Percentiles rank a stretch among this genome's conserved stretches.
These are phyloP conservation scores for Atta cephalotes DNA, from an alignment of 1,140 invertebrate genomes.

Conservation along the genomic window DNA sequence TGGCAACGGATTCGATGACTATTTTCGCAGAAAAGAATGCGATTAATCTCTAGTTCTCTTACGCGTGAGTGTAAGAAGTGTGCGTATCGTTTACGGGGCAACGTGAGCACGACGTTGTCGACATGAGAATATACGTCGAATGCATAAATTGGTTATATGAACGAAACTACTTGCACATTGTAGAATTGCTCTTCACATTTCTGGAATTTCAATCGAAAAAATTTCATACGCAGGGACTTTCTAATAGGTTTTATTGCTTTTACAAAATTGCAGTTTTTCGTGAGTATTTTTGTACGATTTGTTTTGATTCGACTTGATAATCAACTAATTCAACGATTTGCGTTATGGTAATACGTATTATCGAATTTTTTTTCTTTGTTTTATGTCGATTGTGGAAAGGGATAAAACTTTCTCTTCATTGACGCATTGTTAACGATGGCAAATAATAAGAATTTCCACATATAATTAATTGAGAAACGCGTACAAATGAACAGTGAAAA, in stretches of 20 bases:
- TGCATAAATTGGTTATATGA: conserved; percentile 2
- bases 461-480: conserved; percentile 11
- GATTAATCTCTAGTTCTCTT: not conserved
- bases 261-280: not conserved
- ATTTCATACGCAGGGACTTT: not conserved
- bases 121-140: not conserved
- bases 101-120: not conserved
- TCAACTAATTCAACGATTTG: not conserved
- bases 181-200: conserved; percentile 6
- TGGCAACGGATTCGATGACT: not conserved
- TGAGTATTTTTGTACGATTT: not conserved
- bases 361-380: not conserved
- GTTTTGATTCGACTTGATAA: conserved; percentile 35
- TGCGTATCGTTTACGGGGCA: not conserved
- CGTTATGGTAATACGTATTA: not conserved
- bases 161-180: not conserved
- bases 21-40: not conserved
- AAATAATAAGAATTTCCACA: not conserved
- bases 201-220: not conserved
- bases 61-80: not conserved
- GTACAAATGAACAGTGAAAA: not conserved
- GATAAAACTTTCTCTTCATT: not conserved
- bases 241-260: not conserved
- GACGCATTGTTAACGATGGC: too few relatives aligned
- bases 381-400: not conserved